These are phyloP conservation scores for Electrona antarctica DNA, from an alignment of 2,113 vertebrate genomes.

Conservation along the genomic window DNA sequence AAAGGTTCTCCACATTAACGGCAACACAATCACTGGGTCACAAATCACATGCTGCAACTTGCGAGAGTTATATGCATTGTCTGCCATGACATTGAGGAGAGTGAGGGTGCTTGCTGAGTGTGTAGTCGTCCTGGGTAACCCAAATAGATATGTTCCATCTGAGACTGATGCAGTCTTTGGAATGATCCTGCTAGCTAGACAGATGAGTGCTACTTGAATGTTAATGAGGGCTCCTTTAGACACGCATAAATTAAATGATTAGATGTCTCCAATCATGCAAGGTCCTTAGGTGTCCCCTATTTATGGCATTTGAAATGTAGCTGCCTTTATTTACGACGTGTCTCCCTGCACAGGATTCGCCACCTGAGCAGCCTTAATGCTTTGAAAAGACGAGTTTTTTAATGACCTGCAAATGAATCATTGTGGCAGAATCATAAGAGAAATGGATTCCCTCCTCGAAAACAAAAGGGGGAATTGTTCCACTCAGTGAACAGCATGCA, in stretches of 20 bases:
- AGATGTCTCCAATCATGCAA: constrained; percentile 78
- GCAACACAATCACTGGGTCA: constrained; percentile 69
- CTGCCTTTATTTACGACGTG: constrained; percentile 74
- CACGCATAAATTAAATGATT: constrained; percentile 81
- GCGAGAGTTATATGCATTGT: constrained; percentile 62
- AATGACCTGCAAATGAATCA: constrained; percentile 77
- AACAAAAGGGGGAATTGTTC: constrained; percentile 60
- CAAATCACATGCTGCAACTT: constrained; percentile 68
- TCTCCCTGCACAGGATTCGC: constrained; percentile 56
- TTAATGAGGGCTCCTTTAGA: constrained; percentile 80
- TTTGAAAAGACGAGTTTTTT: constrained; percentile 71
- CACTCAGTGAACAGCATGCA: constrained; percentile 42
- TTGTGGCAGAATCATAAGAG: constrained; percentile 63
- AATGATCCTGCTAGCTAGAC: constrained; percentile 73
- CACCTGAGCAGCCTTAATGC: constrained; percentile 72
- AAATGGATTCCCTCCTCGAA: constrained; percentile 46
- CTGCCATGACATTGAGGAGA: constrained; percentile 70
- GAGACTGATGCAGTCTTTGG: constrained; percentile 73
- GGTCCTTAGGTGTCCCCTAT: constrained; percentile 75
- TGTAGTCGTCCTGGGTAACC: constrained; percentile 63
- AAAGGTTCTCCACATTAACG: constrained; percentile 58
- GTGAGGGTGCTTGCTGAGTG: constrained; percentile 58
- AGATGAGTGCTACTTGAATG: constrained; percentile 79
- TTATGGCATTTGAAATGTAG: constrained; percentile 78
- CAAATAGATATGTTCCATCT: constrained; percentile 74